Base-by-base conservation (phyloP, 1,140 invertebrate species). In the Cotesia glomerata region DNA sequence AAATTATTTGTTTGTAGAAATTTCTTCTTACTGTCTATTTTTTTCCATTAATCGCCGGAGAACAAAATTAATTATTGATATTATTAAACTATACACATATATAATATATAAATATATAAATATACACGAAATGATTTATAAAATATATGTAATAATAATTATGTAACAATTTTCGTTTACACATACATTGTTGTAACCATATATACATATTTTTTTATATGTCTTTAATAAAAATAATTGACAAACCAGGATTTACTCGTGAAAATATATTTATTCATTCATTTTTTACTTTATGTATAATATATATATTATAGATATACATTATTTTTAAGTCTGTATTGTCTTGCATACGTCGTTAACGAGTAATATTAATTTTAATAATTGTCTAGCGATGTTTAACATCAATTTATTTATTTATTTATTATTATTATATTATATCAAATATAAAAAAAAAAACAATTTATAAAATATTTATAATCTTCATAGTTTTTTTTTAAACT, bases 131-230 rank as follows among this genome's bases (percentile, higher is more conserved):
- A 39, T 39, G 39, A 39, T 39, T 39, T 39, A 39, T 39, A 39
- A 39, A 39, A 39, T 58, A 71, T 71, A 54, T 14, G 9, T 65
- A 56, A 56, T 32, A 71, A 45, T 34, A 34, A 45, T 45, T 63
- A 72, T 45, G 34, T 76, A 75, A 76, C 72, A 79, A 18, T 79
- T 78, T 77, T 78, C 80, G 78, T 75, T 86, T 84, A 39, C 84
- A 84, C 75, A 82, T 72, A 79, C 69, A 72, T 84, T 78, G 76
- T 77, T 78, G 76, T 77, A 82, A 78, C 80, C 79, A 82, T 84
- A 85, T 79, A 86, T 79, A 86, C 85, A 86, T 86, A 85, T 86
- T 86, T 84, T 68, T 68, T 45, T 86, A 85, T 85, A 85, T 84
- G 81, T 84, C 85, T 85, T 85, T 86, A 85, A 85, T 85, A 86